Evolutionary conservation across 2,888 invertebrate genomes (phyloP).

Genomic region (Cotesia congregata): DNA sequence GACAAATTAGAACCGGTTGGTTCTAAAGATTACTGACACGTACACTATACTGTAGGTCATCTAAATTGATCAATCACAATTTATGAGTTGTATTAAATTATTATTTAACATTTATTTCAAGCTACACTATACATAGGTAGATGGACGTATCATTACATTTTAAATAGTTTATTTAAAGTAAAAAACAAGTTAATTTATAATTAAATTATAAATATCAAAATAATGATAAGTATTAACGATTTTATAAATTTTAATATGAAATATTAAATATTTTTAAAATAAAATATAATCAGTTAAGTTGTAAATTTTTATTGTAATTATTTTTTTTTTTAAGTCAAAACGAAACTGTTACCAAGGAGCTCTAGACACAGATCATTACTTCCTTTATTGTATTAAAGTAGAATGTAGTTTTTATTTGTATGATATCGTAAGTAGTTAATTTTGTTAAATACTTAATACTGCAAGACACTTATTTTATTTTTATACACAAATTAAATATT

Average conservation of each 20-base stretch:
- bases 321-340: neutral
- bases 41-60: slow-evolving; percentile 11
- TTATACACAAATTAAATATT: neutral
- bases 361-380: neutral
- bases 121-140: neutral
- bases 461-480: no score
- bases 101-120: neutral
- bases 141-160: neutral
- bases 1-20: slow-evolving; percentile 38
- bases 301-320: neutral
- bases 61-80: neutral
- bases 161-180: no score
- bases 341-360: neutral
- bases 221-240: neutral
- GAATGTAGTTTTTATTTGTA: neutral
- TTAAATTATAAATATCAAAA: neutral
- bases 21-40: slow-evolving; percentile 24
- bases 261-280: neutral
- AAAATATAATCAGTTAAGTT: neutral
- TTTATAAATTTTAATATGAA: slow-evolving; percentile 1
- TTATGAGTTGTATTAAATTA: neutral
- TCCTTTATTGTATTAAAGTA: neutral
- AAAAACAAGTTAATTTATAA: no score
- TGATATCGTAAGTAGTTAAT: neutral
- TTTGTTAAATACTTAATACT: neutral